phyloP scores from a whole-genome alignment of 1,140 invertebrate genomes.

The Musca vetustissima region DNA sequence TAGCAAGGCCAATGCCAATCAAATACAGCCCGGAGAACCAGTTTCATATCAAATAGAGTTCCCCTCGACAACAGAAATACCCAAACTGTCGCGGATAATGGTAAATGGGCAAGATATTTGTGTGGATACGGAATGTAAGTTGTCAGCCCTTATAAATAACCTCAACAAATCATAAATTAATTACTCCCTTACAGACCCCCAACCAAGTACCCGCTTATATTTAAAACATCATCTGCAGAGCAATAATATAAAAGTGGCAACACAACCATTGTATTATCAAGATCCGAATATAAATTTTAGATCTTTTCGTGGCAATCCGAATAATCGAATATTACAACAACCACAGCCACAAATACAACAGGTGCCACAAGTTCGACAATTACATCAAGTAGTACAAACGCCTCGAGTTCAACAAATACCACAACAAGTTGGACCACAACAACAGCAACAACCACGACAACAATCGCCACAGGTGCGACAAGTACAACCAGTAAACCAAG shows the following conservation, averaged over 20 bases:
- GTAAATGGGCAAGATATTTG: constrained; percentile 26
- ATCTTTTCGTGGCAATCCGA: not conserved
- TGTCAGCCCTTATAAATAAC: not conserved
- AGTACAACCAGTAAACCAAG: not conserved
- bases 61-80: constrained; percentile 23
- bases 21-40: constrained; percentile 18
- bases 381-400: not conserved
- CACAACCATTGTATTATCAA: not conserved
- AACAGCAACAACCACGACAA: not conserved
- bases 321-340: not conserved
- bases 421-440: not conserved
- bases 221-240: constrained; percentile 19
- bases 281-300: not conserved
- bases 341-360: not conserved
- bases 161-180: not conserved
- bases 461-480: not conserved
- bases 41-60: constrained; percentile 29
- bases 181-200: constrained; percentile 18
- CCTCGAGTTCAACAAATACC: not conserved
- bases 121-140: constrained; percentile 20
- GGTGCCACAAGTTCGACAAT: not conserved
- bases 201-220: constrained; percentile 20
- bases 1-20: constrained; percentile 9
- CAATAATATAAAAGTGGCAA: not conserved
- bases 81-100: constrained; percentile 26